Percentiles rank a stretch among this genome's conserved stretches.
phyloP scores from a whole-genome alignment of 2,113 vertebrate genomes.

The Rattus norvegicus region GRCr8 NC_086025.1:53218001-53218500 shows the following conservation, averaged over 20 bases:
- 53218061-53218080: constrained; percentile 60
- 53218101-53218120: constrained; percentile 35
- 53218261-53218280: constrained; percentile 10
- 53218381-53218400: background rate
- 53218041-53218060: constrained; percentile 12
- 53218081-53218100: constrained; percentile 47
- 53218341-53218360: background rate
- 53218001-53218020: background rate
- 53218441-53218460: background rate
- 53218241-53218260: background rate
- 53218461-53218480: background rate
- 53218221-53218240: background rate
- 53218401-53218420: background rate
- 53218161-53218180: background rate
- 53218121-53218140: background rate
- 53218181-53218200: background rate
- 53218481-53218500: background rate
- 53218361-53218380: background rate
- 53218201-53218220: background rate
- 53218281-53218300: background rate
- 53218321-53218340: background rate
- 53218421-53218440: background rate
- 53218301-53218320: background rate
- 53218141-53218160: background rate
- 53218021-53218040: background rate